These are phyloP conservation scores for Cheilosia vernalis DNA, from an alignment of 2,888 invertebrate genomes.

Conservation along the genomic window DNA sequence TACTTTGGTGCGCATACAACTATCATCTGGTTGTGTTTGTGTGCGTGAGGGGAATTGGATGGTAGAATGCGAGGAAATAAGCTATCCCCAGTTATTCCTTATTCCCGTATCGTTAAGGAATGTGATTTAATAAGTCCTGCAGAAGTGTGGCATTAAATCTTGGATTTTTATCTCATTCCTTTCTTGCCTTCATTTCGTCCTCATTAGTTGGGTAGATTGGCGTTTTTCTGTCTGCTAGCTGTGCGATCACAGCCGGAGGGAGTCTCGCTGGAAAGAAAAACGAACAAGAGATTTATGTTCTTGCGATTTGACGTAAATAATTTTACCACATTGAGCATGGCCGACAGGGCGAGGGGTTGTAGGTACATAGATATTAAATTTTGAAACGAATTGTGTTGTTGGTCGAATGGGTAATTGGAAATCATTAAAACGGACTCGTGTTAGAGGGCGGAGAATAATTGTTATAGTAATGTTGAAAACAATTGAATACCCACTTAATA, in stretches of 20 bases:
- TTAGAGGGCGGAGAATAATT: constrained; percentile 4
- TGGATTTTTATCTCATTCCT: constrained; percentile 75
- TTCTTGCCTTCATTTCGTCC: constrained; percentile 73
- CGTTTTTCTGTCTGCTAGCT: constrained; percentile 66
- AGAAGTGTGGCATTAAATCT: constrained; percentile 75
- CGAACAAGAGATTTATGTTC: constrained; percentile 68
- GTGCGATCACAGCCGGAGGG: constrained; percentile 46
- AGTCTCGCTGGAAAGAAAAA: not conserved
- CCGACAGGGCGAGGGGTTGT: constrained; percentile 19
- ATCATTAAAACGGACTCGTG: constrained; percentile 50
- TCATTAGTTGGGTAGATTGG: constrained; percentile 73
- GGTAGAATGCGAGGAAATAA: constrained; percentile 27
- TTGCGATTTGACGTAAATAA: constrained; percentile 64
- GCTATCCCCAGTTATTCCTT: constrained; percentile 28
- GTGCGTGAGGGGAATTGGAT: not conserved
- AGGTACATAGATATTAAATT: constrained; percentile 59
- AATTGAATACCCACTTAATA: too few species aligned
- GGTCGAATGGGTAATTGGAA: constrained; percentile 60
- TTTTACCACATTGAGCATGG: constrained; percentile 37
- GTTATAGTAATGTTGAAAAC: not conserved
- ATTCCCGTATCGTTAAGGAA: constrained; percentile 62
- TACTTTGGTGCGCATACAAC: constrained; percentile 46
- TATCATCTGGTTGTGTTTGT: constrained; percentile 25
- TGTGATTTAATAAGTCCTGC: constrained; percentile 74
- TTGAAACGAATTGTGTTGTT: constrained; percentile 32